A percentile compares a stretch with the other conserved stretches of the same genome.
Conservation (phyloP, 2,113 vertebrate genomes). For the Dolichotis patagonum region DNA sequence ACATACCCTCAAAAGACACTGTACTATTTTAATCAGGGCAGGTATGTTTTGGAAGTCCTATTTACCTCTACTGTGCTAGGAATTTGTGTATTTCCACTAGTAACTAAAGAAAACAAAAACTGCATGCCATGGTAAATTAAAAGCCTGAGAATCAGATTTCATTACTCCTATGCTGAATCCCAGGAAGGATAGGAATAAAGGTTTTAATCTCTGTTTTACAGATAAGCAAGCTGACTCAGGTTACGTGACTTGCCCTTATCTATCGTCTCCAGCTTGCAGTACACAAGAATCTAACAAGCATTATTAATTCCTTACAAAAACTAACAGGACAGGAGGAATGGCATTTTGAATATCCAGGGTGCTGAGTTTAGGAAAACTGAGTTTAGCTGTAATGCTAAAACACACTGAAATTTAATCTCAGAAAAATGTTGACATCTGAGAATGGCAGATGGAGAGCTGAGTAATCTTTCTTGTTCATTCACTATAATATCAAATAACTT, state of each 20-base stretch:
- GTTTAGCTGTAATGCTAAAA: neutral
- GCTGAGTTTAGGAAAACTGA: neutral
- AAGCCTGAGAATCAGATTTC: conserved; percentile 38
- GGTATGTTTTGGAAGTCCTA: neutral
- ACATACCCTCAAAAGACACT: neutral
- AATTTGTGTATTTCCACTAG: conserved; percentile 57
- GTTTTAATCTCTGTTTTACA: conserved; percentile 65
- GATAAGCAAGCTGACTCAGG: conserved; percentile 54
- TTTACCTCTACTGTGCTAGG: neutral
- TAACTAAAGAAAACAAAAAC: conserved; percentile 26
- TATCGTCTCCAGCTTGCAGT: conserved; percentile 57
- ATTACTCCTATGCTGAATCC: conserved; percentile 64
- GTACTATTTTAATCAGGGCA: neutral
- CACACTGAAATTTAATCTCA: conserved; percentile 22
- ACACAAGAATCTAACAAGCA: conserved; percentile 65
- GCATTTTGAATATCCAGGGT: conserved; percentile 50
- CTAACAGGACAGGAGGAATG: conserved; percentile 41
- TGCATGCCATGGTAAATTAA: conserved; percentile 12
- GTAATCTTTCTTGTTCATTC: neutral
- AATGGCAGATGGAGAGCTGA: neutral
- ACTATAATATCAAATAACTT: conserved; percentile 20
- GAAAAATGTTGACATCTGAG: neutral
- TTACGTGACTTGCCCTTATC: conserved; percentile 72
- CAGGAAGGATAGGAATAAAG: conserved; percentile 19
- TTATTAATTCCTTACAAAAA: conserved; percentile 69